Evolutionary conservation across 2,113 vertebrate genomes (phyloP).

Genomic region (Osmerus eperlanus): DNA sequence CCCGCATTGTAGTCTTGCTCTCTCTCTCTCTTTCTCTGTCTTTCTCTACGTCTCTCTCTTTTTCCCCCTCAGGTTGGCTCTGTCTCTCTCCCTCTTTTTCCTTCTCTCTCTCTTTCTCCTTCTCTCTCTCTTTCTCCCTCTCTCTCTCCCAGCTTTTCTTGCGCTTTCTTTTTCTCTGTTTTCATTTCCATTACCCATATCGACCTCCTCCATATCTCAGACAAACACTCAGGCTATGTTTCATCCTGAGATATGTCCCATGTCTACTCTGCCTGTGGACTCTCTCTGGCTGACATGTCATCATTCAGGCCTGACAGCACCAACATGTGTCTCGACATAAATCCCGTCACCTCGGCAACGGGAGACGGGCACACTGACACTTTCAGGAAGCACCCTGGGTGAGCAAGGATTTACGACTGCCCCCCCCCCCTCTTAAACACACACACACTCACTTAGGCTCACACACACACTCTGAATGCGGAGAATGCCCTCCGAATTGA

Average conservation of each 20-base stretch:
- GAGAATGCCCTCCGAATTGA: slow-evolving; percentile 23
- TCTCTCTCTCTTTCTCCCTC: not conserved
- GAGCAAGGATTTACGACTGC: slow-evolving; percentile 53
- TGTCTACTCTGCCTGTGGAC: slow-evolving; percentile 25
- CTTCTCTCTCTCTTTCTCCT: not conserved
- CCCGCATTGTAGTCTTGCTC: slow-evolving; percentile 7
- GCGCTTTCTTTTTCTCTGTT: not conserved
- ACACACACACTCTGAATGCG: slow-evolving; percentile 20
- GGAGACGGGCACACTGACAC: slow-evolving; percentile 46
- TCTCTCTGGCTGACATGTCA: slow-evolving; percentile 23
- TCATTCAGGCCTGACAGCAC: slow-evolving; percentile 48
- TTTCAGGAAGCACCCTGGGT: slow-evolving; percentile 60
- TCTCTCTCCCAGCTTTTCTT: not conserved
- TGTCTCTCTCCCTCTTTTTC: not conserved
- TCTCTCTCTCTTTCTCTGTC: slow-evolving; percentile 29
- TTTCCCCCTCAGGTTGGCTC: not conserved
- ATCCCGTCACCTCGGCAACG: slow-evolving; percentile 54
- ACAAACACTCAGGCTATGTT: not conserved
- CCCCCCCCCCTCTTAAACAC: slow-evolving; percentile 27
- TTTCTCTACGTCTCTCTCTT: not conserved
- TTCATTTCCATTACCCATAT: too few relatives aligned
- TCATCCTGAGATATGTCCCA: slow-evolving; percentile 21
- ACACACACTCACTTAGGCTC: too few relatives aligned
- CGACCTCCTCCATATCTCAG: too few relatives aligned
- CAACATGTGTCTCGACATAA: slow-evolving; percentile 66